Evolutionary conservation across 2,888 invertebrate genomes (phyloP).

Genomic region (Galeruca laticollis): DNA sequence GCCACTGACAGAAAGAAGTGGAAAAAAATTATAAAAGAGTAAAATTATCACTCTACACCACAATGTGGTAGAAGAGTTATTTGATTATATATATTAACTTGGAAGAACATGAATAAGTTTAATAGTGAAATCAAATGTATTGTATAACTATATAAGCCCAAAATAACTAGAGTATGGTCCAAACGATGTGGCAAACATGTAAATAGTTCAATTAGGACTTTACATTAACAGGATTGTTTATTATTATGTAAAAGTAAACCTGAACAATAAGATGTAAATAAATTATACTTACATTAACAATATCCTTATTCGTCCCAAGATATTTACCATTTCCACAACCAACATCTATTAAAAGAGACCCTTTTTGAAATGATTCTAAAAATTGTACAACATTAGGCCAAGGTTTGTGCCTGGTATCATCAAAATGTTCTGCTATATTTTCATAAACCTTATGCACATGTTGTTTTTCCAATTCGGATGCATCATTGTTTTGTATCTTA

Average conservation of each 20-base stretch:
- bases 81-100: too few species aligned
- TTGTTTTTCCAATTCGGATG: slow-evolving; percentile 76
- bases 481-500: slow-evolving; percentile 58
- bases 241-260: too few species aligned
- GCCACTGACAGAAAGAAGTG: too few species aligned
- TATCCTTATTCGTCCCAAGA: slow-evolving; percentile 73
- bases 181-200: too few species aligned
- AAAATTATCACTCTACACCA: too few species aligned
- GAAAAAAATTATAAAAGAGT: too few species aligned
- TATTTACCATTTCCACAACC: slow-evolving; percentile 99
- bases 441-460: slow-evolving; percentile 94
- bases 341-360: slow-evolving; percentile 86
- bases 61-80: too few species aligned
- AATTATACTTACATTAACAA: slow-evolving; percentile 71
- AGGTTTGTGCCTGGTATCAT: slow-evolving; percentile 91
- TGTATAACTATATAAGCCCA: too few species aligned
- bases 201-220: too few species aligned
- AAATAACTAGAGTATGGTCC: too few species aligned
- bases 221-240: too few species aligned
- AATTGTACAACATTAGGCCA: slow-evolving; percentile 94
- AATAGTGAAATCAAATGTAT: slow-evolving; percentile 7
- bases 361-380: slow-evolving; percentile 74
- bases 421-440: slow-evolving; percentile 93
- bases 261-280: too few species aligned
- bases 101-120: neutral